These are phyloP conservation scores for Turnix velox DNA, from an alignment of 2,113 vertebrate species.

Conservation along the genomic window DNA sequence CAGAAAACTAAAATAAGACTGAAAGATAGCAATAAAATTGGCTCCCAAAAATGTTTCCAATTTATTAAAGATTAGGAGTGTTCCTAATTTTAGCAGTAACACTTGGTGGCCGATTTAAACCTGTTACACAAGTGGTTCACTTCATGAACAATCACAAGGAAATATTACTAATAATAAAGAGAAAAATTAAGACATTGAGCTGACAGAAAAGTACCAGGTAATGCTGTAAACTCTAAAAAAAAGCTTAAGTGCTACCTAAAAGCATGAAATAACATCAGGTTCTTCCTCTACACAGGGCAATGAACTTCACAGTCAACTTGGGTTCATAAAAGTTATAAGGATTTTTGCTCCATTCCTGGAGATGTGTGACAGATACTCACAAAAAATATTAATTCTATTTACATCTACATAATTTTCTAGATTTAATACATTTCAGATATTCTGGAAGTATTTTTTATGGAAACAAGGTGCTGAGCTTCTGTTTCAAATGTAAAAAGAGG, in stretches of 20 bases:
- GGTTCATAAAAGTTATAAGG: background rate
- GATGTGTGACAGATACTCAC: background rate
- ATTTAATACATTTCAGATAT: background rate
- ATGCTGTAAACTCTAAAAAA: background rate
- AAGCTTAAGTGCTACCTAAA: background rate
- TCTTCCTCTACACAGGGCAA: background rate
- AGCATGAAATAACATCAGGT: background rate
- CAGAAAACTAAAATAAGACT: too few relatives aligned
- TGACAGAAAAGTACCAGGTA: background rate
- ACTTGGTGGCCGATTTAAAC: background rate
- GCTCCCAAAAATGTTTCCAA: background rate
- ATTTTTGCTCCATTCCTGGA: background rate
- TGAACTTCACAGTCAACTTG: background rate
- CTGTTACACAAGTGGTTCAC: background rate
- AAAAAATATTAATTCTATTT: background rate
- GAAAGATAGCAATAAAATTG: background rate
- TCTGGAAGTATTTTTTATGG: background rate
- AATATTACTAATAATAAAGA: background rate
- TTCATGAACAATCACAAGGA: background rate
- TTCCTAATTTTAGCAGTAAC: background rate
- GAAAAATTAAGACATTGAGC: background rate
- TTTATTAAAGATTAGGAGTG: background rate
- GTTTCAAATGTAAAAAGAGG: background rate
- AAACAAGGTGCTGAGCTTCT: background rate
- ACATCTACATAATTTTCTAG: background rate